phyloP scores from a whole-genome alignment of 2,113 vertebrate species.

The Natator depressus region DNA sequence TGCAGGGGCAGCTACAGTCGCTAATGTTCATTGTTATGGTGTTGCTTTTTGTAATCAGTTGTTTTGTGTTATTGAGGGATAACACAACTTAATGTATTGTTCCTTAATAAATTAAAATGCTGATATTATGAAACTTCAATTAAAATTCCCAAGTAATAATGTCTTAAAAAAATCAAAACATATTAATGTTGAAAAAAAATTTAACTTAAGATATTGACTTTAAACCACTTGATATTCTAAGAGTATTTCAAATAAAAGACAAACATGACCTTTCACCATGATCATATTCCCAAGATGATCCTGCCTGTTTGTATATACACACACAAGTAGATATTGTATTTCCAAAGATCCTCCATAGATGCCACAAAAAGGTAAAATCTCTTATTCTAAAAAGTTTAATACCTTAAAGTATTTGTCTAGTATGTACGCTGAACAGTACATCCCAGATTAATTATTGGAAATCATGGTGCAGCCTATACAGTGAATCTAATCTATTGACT shows the following conservation, averaged over 20 bases:
- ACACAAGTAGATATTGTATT: slow-evolving; percentile 21
- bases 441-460: too few species aligned
- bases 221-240: slow-evolving; percentile 64
- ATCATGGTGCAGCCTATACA: too few species aligned
- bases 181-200: slow-evolving; percentile 35
- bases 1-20: not conserved
- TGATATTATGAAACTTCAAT: not conserved
- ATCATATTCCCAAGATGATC: slow-evolving; percentile 54
- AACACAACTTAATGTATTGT: not conserved
- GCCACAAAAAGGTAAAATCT: not conserved
- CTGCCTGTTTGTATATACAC: slow-evolving; percentile 38
- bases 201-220: slow-evolving; percentile 65
- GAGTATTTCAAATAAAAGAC: slow-evolving; percentile 66
- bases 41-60: not conserved
- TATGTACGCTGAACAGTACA: not conserved
- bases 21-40: not conserved
- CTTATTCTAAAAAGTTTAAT: not conserved
- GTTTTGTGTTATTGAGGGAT: not conserved
- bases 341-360: slow-evolving; percentile 14
- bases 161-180: slow-evolving; percentile 21
- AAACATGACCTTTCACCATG: slow-evolving; percentile 65
- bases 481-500: not conserved
- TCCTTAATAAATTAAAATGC: not conserved
- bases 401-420: not conserved
- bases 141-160: slow-evolving; percentile 24